Evolutionary conservation across 2,888 invertebrate genomes (phyloP).

Genomic region (Lypha dubia): DNA sequence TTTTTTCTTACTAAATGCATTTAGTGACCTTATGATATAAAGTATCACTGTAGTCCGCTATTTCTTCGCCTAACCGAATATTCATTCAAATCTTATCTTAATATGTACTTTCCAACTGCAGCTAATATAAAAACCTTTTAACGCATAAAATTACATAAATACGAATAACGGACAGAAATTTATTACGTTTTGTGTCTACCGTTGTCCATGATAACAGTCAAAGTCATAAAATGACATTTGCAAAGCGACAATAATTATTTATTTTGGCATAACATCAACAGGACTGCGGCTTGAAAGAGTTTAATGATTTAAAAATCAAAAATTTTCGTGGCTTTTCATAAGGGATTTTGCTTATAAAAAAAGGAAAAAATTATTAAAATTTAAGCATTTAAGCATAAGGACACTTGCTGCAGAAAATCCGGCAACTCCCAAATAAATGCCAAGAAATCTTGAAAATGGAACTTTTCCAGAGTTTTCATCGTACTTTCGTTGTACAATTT

Average conservation of each 20-base stretch:
- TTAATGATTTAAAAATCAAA: not conserved
- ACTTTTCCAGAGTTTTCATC: too few species aligned
- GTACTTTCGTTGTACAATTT: too few species aligned
- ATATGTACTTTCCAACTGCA: conserved; percentile 2
- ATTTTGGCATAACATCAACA: conserved; percentile 50
- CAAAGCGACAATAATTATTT: conserved; percentile 71
- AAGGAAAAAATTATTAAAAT: too few species aligned
- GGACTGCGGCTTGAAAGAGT: conserved; percentile 42
- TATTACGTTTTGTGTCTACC: conserved; percentile 49
- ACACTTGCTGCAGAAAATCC: too few species aligned
- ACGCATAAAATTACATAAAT: conserved; percentile 41
- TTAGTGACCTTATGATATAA: not conserved
- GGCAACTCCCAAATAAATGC: too few species aligned
- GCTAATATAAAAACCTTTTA: conserved; percentile 32
- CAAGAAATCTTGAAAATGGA: too few species aligned
- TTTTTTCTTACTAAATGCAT: not conserved
- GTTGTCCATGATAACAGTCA: conserved; percentile 61
- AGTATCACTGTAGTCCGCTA: not conserved
- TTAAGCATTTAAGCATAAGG: too few species aligned
- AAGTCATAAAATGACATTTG: conserved; percentile 71
- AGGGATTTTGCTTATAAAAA: too few species aligned
- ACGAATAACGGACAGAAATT: conserved; percentile 29
- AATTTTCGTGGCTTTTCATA: too few species aligned
- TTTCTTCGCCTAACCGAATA: not conserved
- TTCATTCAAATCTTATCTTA: not conserved